phyloP scores from a whole-genome alignment of 1,140 invertebrate species.

The Olivierus martensii region DNA sequence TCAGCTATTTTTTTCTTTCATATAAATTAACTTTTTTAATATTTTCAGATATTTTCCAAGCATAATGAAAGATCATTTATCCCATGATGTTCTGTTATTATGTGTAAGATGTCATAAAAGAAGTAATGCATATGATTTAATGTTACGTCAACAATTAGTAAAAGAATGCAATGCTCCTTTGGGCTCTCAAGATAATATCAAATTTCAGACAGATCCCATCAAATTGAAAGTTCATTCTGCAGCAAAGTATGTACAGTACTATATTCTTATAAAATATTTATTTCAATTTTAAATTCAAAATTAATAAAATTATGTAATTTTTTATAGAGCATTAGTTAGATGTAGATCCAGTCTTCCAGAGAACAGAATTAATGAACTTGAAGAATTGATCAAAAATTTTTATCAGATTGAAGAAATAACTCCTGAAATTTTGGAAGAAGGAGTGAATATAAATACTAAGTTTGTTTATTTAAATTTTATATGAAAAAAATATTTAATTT shows the following conservation, averaged over 20 bases:
- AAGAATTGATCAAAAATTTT: constrained; percentile 25
- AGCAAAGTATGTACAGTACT: constrained; percentile 26
- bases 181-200: constrained; percentile 29
- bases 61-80: constrained; percentile 66
- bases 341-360: constrained; percentile 38
- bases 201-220: constrained; percentile 25
- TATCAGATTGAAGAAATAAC: constrained; percentile 26
- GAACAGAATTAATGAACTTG: constrained; percentile 33
- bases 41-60: constrained; percentile 49
- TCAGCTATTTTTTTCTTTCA: too few species aligned
- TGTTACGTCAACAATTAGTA: constrained; percentile 45
- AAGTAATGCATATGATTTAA: constrained; percentile 51
- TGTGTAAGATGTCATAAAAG: constrained; percentile 56
- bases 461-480: too few species aligned
- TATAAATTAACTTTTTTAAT: constrained; percentile 7
- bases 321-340: constrained; percentile 39
- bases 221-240: constrained; percentile 47
- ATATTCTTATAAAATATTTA: too few species aligned
- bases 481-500: too few species aligned
- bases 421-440: constrained; percentile 26
- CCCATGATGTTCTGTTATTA: constrained; percentile 63
- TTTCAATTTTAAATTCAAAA: too few species aligned
- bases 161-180: constrained; percentile 48
- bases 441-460: constrained; percentile 26
- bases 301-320: too few species aligned